A percentile compares a stretch with the other conserved stretches of the same genome.
These are phyloP conservation scores for Pandion haliaetus DNA, from an alignment of 2,113 vertebrate species.

Conservation along the genomic window DNA sequence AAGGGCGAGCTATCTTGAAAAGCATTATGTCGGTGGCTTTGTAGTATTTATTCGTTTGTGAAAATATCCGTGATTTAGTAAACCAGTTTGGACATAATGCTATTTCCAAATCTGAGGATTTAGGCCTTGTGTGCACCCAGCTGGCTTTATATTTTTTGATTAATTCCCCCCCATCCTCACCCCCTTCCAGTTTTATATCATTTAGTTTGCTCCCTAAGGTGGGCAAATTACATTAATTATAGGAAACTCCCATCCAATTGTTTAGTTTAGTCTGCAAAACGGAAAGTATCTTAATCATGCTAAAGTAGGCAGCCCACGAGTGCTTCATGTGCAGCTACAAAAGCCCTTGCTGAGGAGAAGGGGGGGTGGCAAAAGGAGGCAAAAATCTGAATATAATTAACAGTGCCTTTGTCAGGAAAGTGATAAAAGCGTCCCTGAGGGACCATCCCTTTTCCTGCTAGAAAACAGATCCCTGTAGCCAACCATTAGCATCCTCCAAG, in stretches of 20 bases:
- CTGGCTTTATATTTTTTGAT: not conserved
- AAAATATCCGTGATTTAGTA: not conserved
- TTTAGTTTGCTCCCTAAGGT: not conserved
- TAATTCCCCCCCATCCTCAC: not conserved
- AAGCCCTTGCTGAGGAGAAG: not conserved
- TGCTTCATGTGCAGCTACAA: not conserved
- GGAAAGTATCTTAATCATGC: not conserved
- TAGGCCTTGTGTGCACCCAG: not conserved
- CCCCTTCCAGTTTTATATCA: not conserved
- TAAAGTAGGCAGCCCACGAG: not conserved
- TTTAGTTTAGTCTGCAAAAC: not conserved
- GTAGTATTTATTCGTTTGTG: not conserved
- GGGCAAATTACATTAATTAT: not conserved
- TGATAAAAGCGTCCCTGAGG: not conserved
- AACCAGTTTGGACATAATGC: not conserved
- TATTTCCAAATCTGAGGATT: not conserved
- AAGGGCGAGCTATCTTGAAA: not conserved
- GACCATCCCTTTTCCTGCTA: not conserved
- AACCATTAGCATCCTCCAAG: not conserved
- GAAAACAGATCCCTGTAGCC: not conserved
- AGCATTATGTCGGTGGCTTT: not conserved
- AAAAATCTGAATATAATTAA: not conserved
- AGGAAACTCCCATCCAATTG: not conserved
- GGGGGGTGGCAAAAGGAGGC: not conserved
- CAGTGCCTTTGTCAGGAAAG: not conserved